phyloP scores from a whole-genome alignment of 2,888 invertebrate genomes.

The Erpobdella octoculata region DNA sequence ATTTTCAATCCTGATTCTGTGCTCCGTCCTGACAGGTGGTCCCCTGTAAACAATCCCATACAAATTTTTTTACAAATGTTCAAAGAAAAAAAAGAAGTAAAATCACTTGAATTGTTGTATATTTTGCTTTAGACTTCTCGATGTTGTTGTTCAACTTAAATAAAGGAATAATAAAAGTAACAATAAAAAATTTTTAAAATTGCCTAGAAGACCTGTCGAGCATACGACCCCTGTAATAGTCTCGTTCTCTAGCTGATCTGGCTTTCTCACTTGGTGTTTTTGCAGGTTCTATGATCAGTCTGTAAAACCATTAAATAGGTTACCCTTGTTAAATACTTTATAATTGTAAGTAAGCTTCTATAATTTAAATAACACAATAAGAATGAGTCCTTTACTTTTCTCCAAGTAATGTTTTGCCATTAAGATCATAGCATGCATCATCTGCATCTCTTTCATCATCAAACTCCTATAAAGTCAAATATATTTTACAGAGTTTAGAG shows the following conservation, averaged over 20 bases:
- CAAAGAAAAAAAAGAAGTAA: too few species aligned
- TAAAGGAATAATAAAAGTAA: neutral
- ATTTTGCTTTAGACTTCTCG: neutral
- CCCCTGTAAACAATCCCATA: constrained; percentile 9
- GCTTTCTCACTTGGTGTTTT: constrained; percentile 27
- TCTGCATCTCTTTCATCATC: constrained; percentile 30
- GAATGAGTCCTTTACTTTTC: constrained; percentile 8
- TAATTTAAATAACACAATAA: neutral
- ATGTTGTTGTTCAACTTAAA: neutral
- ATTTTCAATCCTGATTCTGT: constrained; percentile 25
- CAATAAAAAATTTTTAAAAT: neutral
- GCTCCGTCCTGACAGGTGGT: constrained; percentile 27
- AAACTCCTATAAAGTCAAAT: constrained; percentile 21
- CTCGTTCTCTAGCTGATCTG: constrained; percentile 21
- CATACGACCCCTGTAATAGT: constrained; percentile 11
- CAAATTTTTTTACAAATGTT: too few species aligned
- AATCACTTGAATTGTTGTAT: neutral
- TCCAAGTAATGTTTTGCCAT: constrained; percentile 27
- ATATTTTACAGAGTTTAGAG: neutral
- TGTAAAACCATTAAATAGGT: neutral
- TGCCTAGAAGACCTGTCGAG: neutral
- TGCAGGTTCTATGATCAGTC: constrained; percentile 25
- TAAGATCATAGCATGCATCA: constrained; percentile 29
- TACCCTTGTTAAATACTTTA: neutral
- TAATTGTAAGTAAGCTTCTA: neutral